Conservation (phyloP, 2,888 invertebrate species). For the Sclerodermus sp. region DNA sequence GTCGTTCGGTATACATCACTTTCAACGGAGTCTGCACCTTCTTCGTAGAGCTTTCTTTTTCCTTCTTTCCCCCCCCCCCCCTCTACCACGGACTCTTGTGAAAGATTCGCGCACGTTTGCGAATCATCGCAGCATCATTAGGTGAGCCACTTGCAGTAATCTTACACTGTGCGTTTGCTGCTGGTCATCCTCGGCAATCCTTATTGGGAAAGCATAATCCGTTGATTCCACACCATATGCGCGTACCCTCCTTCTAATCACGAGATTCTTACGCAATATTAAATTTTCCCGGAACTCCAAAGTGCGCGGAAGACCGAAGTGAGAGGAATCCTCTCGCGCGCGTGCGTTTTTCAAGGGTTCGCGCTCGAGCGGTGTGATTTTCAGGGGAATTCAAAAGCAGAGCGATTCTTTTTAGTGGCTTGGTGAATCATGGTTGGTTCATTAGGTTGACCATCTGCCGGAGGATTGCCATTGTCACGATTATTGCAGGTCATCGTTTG, state of each 20-base stretch:
- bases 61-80: constrained; percentile 5
- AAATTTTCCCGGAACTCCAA: no score
- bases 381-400: not conserved
- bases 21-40: constrained; percentile 29
- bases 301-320: no score
- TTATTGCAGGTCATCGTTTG: constrained; percentile 24
- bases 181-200: not conserved
- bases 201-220: not conserved
- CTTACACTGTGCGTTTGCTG: constrained; percentile 2
- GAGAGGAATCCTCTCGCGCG: no score
- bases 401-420: not conserved
- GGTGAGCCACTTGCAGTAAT: constrained; percentile 2
- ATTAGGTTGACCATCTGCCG: constrained; percentile 34
- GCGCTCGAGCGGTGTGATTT: no score
- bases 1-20: constrained; percentile 39
- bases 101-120: constrained; percentile 20
- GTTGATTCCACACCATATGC: no score
- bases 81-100: not conserved
- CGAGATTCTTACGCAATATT: no score
- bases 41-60: constrained; percentile 4
- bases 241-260: no score
- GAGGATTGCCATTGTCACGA: constrained; percentile 31
- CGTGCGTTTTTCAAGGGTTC: no score
- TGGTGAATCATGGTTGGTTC: constrained; percentile 35
- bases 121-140: constrained; percentile 31